Base-by-base conservation (phyloP, 2,113 vertebrate genomes). In the Buteo buteo region DNA sequence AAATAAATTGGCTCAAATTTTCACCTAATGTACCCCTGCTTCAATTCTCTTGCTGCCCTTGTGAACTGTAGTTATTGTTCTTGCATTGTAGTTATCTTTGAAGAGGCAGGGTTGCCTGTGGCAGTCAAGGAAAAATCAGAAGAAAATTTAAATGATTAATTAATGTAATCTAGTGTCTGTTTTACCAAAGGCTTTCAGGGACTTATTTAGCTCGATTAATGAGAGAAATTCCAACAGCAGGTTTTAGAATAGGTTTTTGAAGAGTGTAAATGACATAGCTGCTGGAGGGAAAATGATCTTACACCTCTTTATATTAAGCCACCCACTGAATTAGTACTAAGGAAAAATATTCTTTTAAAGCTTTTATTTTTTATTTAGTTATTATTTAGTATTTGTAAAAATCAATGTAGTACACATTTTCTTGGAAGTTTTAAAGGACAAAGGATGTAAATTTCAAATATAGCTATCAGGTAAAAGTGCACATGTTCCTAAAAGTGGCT, bases 71-170 rank as follows among this genome's bases (percentile, higher is more conserved):
- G 80, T 86, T 88, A 69, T 77, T 90, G 92, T 95, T 92, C 70
- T 71, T 88, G 71, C 62, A 32, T 44, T 80, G 69, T 76, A 82
- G 83, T 86, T 96, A 72, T 70, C 92, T 97, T 96, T 97, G 96
- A 98, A 97, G 95, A 97, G 77, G 49, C 69, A 84, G 82, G 74
- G 87, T 91, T 96, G 97, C 97, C 96, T 72, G 91, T 98, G 97
- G 97, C 97, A 96, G 82, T 93, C 1, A 7, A 91, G 90, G 88
- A 81, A 82, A 95, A 96, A 98, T 95, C 95, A 97, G 94, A 97
- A 97, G 92, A 72, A 97, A 97, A 97, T 97, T 96, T 97, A 91
- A 97, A 98, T 97, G 96, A 98, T 97, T 97, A 97, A 97, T 98
- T 98, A 98, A 95, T 96, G 93, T 96, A 97, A 97, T 97, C 96